Conservation (phyloP, 2,113 vertebrate genomes). For the Hippolais icterina region DNA sequence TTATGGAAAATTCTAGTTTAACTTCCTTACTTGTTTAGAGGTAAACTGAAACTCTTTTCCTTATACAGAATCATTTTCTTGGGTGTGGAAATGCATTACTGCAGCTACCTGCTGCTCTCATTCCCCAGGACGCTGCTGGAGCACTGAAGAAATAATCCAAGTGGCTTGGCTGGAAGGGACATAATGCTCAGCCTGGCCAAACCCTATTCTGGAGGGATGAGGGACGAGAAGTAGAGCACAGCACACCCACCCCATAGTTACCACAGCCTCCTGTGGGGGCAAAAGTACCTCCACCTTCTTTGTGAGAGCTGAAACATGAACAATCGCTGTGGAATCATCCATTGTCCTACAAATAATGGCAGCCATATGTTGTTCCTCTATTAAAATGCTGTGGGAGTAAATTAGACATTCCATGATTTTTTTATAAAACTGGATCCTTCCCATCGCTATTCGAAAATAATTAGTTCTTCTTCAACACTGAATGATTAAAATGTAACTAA, state of each 20-base stretch:
- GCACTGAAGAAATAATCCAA: neutral
- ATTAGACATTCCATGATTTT: neutral
- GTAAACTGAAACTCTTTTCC: too few species aligned
- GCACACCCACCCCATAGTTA: neutral
- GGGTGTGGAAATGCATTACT: too few species aligned
- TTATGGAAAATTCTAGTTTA: too few species aligned
- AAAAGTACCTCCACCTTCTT: accelerated
- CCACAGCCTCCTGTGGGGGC: neutral
- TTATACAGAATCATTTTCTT: too few species aligned
- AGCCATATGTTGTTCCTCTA: neutral
- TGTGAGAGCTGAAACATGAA: neutral
- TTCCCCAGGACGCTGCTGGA: too few species aligned
- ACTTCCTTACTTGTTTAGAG: too few species aligned
- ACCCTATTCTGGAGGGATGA: neutral
- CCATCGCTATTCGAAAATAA: conserved; percentile 37
- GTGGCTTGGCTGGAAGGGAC: neutral
- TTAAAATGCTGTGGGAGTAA: neutral
- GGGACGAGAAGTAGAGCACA: accelerated
- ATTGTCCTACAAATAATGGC: neutral
- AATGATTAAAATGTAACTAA: conserved; percentile 62
- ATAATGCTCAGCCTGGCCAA: neutral
- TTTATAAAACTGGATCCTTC: neutral
- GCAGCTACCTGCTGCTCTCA: neutral
- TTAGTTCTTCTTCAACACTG: conserved; percentile 40
- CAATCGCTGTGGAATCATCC: neutral